Percentiles rank a stretch among this genome's conserved stretches.
These are phyloP conservation scores for Eidolon dupreanum DNA, from an alignment of 2,797 vertebrate species.

Conservation along the genomic window DNA sequence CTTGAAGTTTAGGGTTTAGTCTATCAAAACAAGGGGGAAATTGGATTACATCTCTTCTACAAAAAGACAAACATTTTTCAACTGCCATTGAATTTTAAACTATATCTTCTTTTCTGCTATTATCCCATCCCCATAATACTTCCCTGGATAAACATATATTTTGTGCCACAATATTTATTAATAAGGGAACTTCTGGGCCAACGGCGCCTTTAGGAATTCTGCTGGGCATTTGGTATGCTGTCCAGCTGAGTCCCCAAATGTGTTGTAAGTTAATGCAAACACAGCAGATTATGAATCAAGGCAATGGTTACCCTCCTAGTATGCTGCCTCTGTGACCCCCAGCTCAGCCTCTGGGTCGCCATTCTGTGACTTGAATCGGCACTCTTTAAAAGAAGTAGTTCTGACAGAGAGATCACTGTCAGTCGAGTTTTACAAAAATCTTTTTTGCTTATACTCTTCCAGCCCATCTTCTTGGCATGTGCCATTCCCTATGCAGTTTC, in stretches of 20 bases:
- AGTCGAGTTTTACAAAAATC: not conserved
- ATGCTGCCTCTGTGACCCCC: not conserved
- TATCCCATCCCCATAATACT: not conserved
- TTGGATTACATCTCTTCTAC: not conserved
- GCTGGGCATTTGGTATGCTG: not conserved
- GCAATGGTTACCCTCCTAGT: not conserved
- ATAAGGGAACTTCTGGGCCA: not conserved
- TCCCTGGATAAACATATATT: not conserved
- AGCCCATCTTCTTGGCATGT: not conserved
- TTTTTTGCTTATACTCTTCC: not conserved
- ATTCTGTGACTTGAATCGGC: not conserved
- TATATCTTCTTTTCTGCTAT: not conserved
- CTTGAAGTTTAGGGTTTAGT: not conserved
- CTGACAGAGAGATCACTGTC: not conserved
- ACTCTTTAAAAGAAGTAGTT: conserved; percentile 37
- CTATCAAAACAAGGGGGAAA: not conserved
- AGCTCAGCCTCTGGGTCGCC: not conserved
- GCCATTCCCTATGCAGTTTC: not conserved
- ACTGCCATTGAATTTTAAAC: not conserved
- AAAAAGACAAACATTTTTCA: not conserved
- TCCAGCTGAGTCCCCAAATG: not conserved
- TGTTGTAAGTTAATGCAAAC: not conserved
- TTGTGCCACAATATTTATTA: conserved; percentile 23
- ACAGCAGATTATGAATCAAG: not conserved
- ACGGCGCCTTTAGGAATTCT: not conserved